phyloP scores from a whole-genome alignment of 2,888 invertebrate genomes.

The Pharmacophagus antenor region DNA sequence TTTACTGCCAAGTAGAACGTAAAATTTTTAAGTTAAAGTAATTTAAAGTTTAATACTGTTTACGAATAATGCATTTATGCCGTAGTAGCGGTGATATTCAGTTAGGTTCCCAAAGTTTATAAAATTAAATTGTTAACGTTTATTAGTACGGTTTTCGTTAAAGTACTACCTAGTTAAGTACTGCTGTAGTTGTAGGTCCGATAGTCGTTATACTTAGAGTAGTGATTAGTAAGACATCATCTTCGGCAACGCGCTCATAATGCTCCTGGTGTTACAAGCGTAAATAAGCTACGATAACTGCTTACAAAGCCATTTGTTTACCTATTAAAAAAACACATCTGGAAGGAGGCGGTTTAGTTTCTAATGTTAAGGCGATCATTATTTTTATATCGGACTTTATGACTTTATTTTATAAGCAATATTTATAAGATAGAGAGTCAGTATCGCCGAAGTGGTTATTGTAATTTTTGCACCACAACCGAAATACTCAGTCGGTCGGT shows the following conservation, averaged over 20 bases:
- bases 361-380: no score
- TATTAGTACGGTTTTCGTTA: background rate
- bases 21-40: conserved; percentile 4
- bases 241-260: no score
- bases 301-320: no score
- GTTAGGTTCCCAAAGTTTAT: background rate
- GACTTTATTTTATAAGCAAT: background rate
- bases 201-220: no score
- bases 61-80: background rate
- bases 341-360: no score
- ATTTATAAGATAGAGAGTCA: background rate
- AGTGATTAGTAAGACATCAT: no score
- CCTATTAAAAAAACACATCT: no score
- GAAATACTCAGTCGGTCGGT: conserved; percentile 38
- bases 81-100: background rate
- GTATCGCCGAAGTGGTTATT: background rate
- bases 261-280: no score
- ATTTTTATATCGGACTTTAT: background rate
- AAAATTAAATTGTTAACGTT: background rate
- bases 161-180: no score
- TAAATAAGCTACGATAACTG: no score
- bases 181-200: no score
- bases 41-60: background rate
- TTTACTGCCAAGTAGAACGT: conserved; percentile 5
- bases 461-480: conserved; percentile 7